These are phyloP conservation scores for Gandaritis pyraliata DNA, from an alignment of 2,888 invertebrate species.

Conservation along the genomic window DNA sequence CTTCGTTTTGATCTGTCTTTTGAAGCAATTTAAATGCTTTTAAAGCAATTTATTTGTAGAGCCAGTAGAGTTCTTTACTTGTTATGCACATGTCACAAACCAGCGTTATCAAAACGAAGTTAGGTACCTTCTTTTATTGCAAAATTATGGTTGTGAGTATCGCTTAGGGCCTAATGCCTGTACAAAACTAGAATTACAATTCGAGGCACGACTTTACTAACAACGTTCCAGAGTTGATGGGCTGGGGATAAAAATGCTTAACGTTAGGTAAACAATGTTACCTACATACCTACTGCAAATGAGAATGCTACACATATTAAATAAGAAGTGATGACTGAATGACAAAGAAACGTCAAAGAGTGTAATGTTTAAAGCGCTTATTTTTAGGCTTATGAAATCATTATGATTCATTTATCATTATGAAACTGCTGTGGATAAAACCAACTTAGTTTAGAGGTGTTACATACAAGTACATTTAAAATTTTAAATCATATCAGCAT, in stretches of 20 bases:
- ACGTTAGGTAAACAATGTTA: slow-evolving; percentile 34
- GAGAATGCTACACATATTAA: slow-evolving; percentile 43
- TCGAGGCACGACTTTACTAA: slow-evolving; percentile 51
- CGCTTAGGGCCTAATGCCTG: slow-evolving; percentile 40
- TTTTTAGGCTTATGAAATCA: no score
- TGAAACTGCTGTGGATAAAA: no score
- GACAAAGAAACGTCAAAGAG: no score
- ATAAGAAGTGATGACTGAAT: no score
- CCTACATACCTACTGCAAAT: slow-evolving; percentile 39
- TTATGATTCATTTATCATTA: no score
- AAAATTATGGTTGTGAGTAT: slow-evolving; percentile 38
- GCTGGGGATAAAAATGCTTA: slow-evolving; percentile 45
- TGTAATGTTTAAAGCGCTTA: no score
- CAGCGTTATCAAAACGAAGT: slow-evolving; percentile 13
- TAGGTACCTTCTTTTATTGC: slow-evolving; percentile 37
- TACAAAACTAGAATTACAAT: slow-evolving; percentile 46
- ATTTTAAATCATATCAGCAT: no score
- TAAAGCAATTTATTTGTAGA: neutral
- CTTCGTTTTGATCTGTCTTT: no score
- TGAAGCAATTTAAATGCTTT: neutral
- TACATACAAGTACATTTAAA: no score
- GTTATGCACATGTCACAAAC: slow-evolving; percentile 1
- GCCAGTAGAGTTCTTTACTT: neutral
- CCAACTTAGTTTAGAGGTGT: no score
- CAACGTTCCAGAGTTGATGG: slow-evolving; percentile 53